Conservation (phyloP, 2,888 invertebrate genomes). For the Portevinia maculata region DNA sequence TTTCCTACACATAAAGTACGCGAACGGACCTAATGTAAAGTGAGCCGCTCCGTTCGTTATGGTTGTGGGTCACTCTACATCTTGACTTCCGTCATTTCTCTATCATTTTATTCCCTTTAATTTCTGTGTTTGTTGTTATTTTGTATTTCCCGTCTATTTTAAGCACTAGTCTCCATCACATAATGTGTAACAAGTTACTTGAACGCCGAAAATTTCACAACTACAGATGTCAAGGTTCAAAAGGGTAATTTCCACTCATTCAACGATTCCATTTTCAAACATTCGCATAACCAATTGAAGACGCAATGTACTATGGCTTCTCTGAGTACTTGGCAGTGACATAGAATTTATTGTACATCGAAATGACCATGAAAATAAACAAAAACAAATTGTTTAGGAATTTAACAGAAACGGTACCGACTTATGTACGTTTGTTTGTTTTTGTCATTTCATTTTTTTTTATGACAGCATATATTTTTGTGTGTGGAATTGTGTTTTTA, state of each 20-base stretch:
- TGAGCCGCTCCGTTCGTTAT: conserved; percentile 30
- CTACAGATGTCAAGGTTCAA: conserved; percentile 57
- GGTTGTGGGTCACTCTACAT: conserved; percentile 44
- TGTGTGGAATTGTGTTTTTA: not conserved
- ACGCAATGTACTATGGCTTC: not conserved
- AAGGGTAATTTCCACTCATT: conserved; percentile 65
- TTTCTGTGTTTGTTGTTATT: not conserved
- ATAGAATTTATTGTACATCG: conserved; percentile 37
- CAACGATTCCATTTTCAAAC: not conserved
- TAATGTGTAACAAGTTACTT: conserved; percentile 13
- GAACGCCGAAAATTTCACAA: conserved; percentile 10
- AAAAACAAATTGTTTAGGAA: not conserved
- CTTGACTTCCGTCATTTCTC: conserved; percentile 8
- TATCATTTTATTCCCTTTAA: not conserved
- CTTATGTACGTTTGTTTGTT: conserved; percentile 2
- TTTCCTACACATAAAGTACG: too few species aligned
- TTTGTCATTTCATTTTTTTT: conserved; percentile 8
- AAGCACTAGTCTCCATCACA: conserved; percentile 17
- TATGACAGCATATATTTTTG: conserved; percentile 13
- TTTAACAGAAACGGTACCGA: conserved; percentile 3
- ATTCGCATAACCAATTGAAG: conserved; percentile 40
- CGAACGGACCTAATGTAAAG: conserved; percentile 21
- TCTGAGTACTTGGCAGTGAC: conserved; percentile 17
- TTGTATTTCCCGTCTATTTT: not conserved
- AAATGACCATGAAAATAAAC: conserved; percentile 46